Evolutionary conservation across 2,113 vertebrate genomes (phyloP).

Genomic region (Ceratotherium simum): DNA sequence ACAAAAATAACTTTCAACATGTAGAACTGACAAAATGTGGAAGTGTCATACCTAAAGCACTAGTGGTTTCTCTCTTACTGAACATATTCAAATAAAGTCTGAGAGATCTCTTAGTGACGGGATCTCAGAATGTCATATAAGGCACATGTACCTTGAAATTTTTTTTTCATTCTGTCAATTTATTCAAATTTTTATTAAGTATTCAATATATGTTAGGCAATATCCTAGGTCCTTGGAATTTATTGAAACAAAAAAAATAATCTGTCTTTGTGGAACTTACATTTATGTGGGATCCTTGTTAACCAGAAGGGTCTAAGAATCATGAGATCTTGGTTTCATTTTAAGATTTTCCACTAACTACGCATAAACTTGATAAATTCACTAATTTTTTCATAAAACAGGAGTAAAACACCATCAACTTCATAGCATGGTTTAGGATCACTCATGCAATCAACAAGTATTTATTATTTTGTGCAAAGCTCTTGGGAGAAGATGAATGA

Average conservation of each 20-base stretch:
- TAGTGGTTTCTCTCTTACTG: not conserved
- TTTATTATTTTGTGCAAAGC: not conserved
- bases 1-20: conserved; percentile 47
- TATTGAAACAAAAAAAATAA: not conserved
- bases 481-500: not conserved
- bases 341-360: not conserved
- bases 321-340: not conserved
- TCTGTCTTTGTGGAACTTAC: not conserved
- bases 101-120: not conserved
- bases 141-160: not conserved
- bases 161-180: not conserved
- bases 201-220: not conserved
- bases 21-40: conserved; percentile 46
- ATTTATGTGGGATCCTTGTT: not conserved
- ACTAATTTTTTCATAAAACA: not conserved
- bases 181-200: not conserved
- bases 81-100: not conserved
- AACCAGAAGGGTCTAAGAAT: not conserved
- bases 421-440: not conserved
- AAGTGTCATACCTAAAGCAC: not conserved
- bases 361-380: not conserved
- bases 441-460: not conserved
- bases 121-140: not conserved
- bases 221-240: not conserved
- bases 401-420: not conserved